Evolutionary conservation across 2,113 vertebrate genomes (phyloP), one percentile per base, ranked within the genome.

Genomic region (Cebidichthys violaceus): DNA sequence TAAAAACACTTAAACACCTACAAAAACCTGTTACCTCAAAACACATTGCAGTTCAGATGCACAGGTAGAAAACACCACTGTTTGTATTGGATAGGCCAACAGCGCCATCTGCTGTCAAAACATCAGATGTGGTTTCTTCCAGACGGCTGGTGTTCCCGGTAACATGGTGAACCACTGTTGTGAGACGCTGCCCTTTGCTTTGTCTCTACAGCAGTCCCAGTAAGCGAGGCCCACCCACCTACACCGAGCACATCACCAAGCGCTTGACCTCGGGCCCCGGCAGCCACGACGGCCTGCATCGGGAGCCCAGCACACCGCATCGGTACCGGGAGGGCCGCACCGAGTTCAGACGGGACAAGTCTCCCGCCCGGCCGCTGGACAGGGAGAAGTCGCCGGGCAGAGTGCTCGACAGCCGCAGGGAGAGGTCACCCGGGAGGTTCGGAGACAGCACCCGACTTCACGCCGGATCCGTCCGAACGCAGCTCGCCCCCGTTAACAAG

Each of bases 241-340:
- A 99, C 94, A 98, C 97, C 1, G 98, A 99, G 95, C 98, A 99
- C 96, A 99, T 99, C 92, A 95, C 98, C 90, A 99, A 99, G 93
- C 95, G 97, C 0, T 94, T 98, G 89, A 95, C 97, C 1, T 97
- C 98, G 4, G 98, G 97, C 74, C 97, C 98, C 0, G 96, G 96
- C 0, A 96, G 96, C 0, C 96, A 96, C 0, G 98, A 98, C 69
- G 96, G 96, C 3, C 95, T 98, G 89, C 96, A 98, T 24, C 96
- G 97, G 59, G 98, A 99, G 86, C 97, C 97, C 87, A 99, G 98
- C 96, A 99, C 97, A 22, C 98, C 98, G 0, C 98, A 99, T 68
- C 97, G 98, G 70, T 99, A 97, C 94, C 96, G 98, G 0, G 98
- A 99, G 94, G 98, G 98, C 1, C 94, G 98, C 89, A 97, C 98